Base-by-base conservation (phyloP, 2,888 invertebrate species). In the Elaeidobius kamerunicus region DNA sequence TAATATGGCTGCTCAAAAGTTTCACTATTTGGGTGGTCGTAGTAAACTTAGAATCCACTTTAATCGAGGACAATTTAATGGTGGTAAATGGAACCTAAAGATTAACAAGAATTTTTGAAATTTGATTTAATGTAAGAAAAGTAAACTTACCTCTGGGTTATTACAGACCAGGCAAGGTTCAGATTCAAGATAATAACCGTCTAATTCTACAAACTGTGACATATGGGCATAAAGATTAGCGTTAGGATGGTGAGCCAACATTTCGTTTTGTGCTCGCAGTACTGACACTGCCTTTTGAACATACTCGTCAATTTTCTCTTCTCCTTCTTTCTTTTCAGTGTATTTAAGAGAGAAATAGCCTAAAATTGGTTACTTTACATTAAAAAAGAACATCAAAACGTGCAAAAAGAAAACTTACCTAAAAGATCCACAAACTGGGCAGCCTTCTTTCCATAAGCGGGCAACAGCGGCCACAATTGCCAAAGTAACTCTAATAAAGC, bases 141-240 rank as follows among this genome's bases (percentile, higher is more conserved):
- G 14, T 39, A 6, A 34, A 14, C 35, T 3, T 14, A 95, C 89
- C 73, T 98, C 97, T 0, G 96, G 96, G 75, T 96, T 96, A 75
- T 97, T 97, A 74, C 98, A 98, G 0, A 97, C 96, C 50, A 97
- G 81, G 67, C 98, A 99, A 0, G 98, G 98, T 69, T 97, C 96
- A 16, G 93, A 92, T 76, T 98, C 97, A 56, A 98, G 76, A 71
- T 92, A 98, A 74, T 91, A 96, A 0, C 97, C 97, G 69, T 96
- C 96, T 38, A 96, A 81, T 68, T 97, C 95, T 1, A 97, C 91
- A 67, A 91, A 90, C n/a, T 93, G 91, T 45, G 93, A 88, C 51
- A 97, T 78, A 38, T 92, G 88, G 0, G 91, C 89, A 73, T 97
- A 97, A 30, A 97, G 79, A 55, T 89, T 89, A 0, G 94, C 92